Evolutionary conservation across 1,140 invertebrate species (phyloP).

Genomic region (Lordiphosa clarofinis): DNA sequence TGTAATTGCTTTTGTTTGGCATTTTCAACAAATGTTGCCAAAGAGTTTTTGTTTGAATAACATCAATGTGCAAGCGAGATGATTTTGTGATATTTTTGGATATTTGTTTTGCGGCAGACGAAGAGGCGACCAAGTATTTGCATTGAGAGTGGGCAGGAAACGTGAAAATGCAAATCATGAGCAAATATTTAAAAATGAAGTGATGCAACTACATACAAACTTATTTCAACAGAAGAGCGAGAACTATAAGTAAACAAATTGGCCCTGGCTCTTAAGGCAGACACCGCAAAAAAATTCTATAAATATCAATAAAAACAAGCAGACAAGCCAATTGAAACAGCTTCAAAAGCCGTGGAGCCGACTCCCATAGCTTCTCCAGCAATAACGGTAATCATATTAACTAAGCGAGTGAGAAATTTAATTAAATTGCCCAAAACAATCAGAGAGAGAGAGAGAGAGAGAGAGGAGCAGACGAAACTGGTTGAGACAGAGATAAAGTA

Average conservation of each 20-base stretch:
- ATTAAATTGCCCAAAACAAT: conserved; percentile 65
- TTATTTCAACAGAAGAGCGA: background rate
- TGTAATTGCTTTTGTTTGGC: conserved; percentile 5
- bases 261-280: conserved; percentile 37
- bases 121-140: conserved; percentile 32
- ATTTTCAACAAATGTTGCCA: conserved; percentile 47
- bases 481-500: conserved; percentile 9
- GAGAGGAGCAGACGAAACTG: conserved; percentile 10
- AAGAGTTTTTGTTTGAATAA: conserved; percentile 18
- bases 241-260: too few relatives aligned
- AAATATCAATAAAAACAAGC: conserved; percentile 70
- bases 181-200: background rate
- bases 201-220: background rate
- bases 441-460: too few relatives aligned
- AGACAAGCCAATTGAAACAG: conserved; percentile 23
- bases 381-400: conserved; percentile 68
- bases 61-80: conserved; percentile 13
- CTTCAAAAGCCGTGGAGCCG: conserved; percentile 49
- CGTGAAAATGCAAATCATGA: conserved; percentile 6
- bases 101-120: conserved; percentile 11
- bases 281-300: conserved; percentile 49
- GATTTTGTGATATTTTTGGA: conserved; percentile 23
- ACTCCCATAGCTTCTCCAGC: conserved; percentile 5
- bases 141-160: conserved; percentile 1
- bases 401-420: conserved; percentile 53